Evolutionary conservation across 2,797 vertebrate genomes (phyloP).

Genomic region (Amblyopsis hoosieri): DNA sequence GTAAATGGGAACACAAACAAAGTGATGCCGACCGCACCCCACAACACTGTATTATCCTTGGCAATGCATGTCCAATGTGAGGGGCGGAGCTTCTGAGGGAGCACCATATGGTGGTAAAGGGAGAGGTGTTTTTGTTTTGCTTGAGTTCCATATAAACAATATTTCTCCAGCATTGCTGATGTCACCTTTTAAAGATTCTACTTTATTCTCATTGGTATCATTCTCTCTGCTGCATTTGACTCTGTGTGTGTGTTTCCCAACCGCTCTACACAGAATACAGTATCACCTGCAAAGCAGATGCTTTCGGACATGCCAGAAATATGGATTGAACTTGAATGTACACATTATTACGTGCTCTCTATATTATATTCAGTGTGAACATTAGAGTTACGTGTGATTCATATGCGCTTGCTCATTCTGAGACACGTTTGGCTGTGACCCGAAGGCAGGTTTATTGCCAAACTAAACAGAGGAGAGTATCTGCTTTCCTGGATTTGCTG

Average conservation of each 20-base stretch:
- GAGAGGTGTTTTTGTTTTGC: too few species aligned
- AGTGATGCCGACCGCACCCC: too few species aligned
- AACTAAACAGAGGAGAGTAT: conserved; percentile 66
- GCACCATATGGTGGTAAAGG: too few species aligned
- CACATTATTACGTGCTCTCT: not conserved
- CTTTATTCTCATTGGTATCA: not conserved
- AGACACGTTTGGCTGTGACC: conserved; percentile 56
- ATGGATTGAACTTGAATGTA: not conserved
- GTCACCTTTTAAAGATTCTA: not conserved
- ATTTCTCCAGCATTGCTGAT: too few species aligned
- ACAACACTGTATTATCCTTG: too few species aligned
- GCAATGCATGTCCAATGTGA: too few species aligned
- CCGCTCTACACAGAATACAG: conserved; percentile 2
- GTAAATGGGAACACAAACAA: too few species aligned
- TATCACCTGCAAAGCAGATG: conserved; percentile 38
- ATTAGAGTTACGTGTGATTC: conserved; percentile 29
- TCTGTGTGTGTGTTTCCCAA: conserved; percentile 10
- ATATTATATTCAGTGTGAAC: conserved; percentile 18
- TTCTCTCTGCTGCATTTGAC: not conserved
- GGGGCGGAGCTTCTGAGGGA: too few species aligned
- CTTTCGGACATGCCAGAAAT: conserved; percentile 22
- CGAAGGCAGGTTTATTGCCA: conserved; percentile 51
- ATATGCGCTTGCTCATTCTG: conserved; percentile 39
- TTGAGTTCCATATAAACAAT: too few species aligned
- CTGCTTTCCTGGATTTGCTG: conserved; percentile 54